Evolutionary conservation across 1,140 invertebrate species (phyloP), one percentile per base, ranked within the genome.

Genomic region (Drosophila obscura): DNA sequence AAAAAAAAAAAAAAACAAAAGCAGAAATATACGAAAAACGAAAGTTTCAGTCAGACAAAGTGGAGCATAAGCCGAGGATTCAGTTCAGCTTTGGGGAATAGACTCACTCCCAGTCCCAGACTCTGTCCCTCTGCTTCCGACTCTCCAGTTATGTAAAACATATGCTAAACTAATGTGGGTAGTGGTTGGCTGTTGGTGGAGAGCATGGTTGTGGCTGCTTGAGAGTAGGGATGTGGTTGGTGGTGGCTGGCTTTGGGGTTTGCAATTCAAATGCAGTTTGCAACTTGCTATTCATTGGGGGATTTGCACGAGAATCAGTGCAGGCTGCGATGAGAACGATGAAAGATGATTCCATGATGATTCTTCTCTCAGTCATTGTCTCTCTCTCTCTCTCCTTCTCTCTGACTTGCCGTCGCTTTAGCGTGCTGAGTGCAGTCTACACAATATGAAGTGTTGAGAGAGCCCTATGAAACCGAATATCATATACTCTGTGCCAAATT

Each of bases 191-290:
- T 19, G 19, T 1, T 19, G 24, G 66, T 9, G 4, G 31, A 28
- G 46, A 11, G 31, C 31, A 19, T 19, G 19, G 19, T 19, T 19
- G 19, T 22, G 46, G 9, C 1, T 5, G 6, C 8, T 35, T 8
- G 9, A 5, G 41, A 19, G 19, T 1, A 19, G 3, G 22, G 44
- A 43, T n/a, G 51, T 16, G 46, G 13, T 2, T 19, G 19, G 19
- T 19, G 19, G 19, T n/a, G 6, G 19, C 16, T 22, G 49, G 31
- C 39, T 31, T 8, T 57, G 41, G 44, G 31, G 48, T 51, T 65
- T 74, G 72, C 72, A 74, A 74, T 74, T 74, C 60, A 74, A 74
- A 74, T 74, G 72, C 72, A 74, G 60, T 65, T 74, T 65, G 71
- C 53, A 57, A 65, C 60, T 73, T 74, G 51, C 72, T 59, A 74